A percentile compares a stretch with the other conserved stretches of the same genome.
Evolutionary conservation across 2,113 vertebrate species (phyloP).

Genomic region (Daubentonia madagascariensis): DNA sequence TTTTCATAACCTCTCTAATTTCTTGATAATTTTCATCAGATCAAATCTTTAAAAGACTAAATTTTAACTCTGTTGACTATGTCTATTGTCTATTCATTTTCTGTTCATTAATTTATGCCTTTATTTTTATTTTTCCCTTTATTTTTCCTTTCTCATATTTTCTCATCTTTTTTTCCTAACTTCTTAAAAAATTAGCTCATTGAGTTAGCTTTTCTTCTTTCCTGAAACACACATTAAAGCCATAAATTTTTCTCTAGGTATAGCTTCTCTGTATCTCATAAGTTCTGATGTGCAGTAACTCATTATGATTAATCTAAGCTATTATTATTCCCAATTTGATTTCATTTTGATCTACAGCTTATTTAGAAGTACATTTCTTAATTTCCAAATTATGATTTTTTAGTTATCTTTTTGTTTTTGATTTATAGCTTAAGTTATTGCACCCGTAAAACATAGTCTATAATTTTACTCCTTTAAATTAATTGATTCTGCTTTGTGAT

Average conservation of each 20-base stretch:
- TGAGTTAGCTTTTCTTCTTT: neutral
- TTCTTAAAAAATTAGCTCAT: neutral
- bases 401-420: slow-evolving; percentile 11
- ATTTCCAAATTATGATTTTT: slow-evolving; percentile 36
- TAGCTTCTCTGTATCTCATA: neutral
- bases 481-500: neutral
- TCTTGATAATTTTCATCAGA: neutral
- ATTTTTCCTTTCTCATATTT: neutral
- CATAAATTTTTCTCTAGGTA: slow-evolving; percentile 11
- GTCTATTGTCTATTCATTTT: neutral
- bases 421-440: slow-evolving; percentile 36
- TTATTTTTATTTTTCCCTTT: neutral
- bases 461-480: slow-evolving; percentile 27
- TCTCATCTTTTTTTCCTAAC: neutral
- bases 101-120: neutral
- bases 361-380: slow-evolving; percentile 32
- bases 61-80: neutral
- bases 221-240: neutral
- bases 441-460: neutral
- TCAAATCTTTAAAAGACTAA: neutral
- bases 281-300: neutral
- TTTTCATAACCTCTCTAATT: neutral
- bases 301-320: slow-evolving; percentile 46
- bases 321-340: slow-evolving; percentile 23
- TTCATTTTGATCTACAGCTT: slow-evolving; percentile 36